A percentile compares a stretch with the other conserved stretches of the same genome.
Evolutionary conservation across 2,888 invertebrate genomes (phyloP).

Genomic region (Calameuta idolon): DNA sequence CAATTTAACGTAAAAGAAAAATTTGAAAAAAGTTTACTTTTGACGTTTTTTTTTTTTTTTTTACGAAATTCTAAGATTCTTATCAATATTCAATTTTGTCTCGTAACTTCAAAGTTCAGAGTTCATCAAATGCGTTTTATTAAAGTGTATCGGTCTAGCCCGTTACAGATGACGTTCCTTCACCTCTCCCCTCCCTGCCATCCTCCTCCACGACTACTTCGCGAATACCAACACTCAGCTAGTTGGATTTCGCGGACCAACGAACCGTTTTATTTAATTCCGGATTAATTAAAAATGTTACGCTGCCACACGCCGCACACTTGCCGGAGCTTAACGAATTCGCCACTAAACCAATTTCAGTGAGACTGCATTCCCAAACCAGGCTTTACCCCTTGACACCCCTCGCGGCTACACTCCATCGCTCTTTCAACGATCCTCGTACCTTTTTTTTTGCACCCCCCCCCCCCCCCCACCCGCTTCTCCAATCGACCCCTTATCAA

Average conservation of each 20-base stretch:
- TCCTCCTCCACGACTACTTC: background rate
- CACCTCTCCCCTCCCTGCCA: fast-evolving
- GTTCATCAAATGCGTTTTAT: background rate
- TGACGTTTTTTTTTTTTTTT: too few species aligned
- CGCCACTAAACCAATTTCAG: slow-evolving; percentile 30
- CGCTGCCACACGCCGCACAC: slow-evolving; percentile 23
- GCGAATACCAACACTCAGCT: slow-evolving; percentile 24
- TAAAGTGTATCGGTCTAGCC: background rate
- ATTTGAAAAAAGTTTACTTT: background rate
- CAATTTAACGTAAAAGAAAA: background rate
- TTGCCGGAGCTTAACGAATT: slow-evolving; percentile 12
- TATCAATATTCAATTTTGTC: background rate
- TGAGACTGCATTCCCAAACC: slow-evolving; percentile 10
- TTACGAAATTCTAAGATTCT: background rate
- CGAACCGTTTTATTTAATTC: slow-evolving; percentile 44
- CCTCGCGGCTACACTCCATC: background rate
- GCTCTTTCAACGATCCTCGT: background rate
- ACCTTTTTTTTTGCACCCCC: background rate
- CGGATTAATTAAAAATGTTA: slow-evolving; percentile 46
- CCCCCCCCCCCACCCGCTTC: too few species aligned
- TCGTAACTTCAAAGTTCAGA: background rate
- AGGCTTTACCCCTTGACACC: background rate
- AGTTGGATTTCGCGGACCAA: slow-evolving; percentile 38
- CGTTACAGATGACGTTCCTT: background rate
- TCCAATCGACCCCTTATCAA: background rate